Percentiles rank a stretch among this genome's conserved stretches.
phyloP scores from a whole-genome alignment of 2,113 vertebrate species.

The Cryptotis parvus region DNA sequence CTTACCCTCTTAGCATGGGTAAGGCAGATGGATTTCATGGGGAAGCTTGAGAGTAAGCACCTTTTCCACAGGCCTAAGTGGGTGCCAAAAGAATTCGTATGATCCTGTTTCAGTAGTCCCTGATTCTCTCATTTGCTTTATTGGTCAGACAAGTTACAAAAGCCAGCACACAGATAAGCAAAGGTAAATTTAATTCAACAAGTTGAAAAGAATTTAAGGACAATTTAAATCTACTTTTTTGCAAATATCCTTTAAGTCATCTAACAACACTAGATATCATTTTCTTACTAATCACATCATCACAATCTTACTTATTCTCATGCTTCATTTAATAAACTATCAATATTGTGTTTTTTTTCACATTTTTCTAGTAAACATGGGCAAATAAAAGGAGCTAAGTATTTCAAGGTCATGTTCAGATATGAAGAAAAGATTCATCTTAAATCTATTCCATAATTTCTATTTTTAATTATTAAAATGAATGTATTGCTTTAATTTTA shows the following conservation, averaged over 20 bases:
- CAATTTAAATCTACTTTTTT: neutral
- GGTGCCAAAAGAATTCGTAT: neutral
- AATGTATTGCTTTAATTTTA: neutral
- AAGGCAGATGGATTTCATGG: neutral
- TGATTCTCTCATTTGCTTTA: neutral
- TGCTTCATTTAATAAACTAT: neutral
- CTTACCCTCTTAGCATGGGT: neutral
- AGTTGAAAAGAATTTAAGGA: neutral
- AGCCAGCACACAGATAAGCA: neutral
- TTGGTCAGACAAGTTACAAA: neutral
- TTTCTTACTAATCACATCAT: neutral
- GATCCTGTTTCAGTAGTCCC: neutral
- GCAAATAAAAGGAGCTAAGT: neutral
- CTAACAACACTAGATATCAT: neutral
- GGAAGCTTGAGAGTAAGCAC: neutral
- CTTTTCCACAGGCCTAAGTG: neutral
- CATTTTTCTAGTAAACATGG: neutral
- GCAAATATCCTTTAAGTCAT: too few relatives aligned
- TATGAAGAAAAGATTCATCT: too few relatives aligned
- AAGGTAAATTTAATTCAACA: neutral
- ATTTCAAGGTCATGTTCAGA: neutral
- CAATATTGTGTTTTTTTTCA: neutral
- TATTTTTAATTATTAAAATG: too few relatives aligned
- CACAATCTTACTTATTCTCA: neutral
- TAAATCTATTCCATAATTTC: too few relatives aligned